Evolutionary conservation across 2,113 vertebrate genomes (phyloP).

Genomic region (Sapayoa aenigma): DNA sequence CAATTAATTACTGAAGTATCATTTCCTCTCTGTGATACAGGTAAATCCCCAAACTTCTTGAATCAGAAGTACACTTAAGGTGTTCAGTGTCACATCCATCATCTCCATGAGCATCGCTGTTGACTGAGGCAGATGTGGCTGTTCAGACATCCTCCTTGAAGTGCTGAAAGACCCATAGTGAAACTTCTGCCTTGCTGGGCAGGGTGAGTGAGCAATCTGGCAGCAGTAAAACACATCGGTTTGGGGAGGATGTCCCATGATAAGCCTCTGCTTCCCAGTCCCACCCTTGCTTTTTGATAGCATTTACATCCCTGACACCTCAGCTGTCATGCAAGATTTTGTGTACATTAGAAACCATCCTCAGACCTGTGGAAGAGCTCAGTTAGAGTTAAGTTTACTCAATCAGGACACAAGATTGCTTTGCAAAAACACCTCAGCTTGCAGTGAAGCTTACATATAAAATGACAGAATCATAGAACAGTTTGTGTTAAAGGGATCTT

Average conservation of each 20-base stretch:
- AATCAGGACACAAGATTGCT: background rate
- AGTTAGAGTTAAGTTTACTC: background rate
- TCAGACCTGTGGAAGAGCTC: background rate
- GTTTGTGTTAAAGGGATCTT: background rate
- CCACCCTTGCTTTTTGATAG: background rate
- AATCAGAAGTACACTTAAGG: constrained; percentile 40
- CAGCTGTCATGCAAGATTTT: background rate
- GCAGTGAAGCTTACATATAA: background rate
- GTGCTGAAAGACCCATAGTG: background rate
- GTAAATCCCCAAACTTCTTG: constrained; percentile 51
- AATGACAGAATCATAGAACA: background rate
- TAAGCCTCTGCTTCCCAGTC: background rate
- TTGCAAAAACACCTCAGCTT: background rate
- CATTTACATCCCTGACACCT: background rate
- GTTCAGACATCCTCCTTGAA: background rate
- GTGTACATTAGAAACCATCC: background rate
- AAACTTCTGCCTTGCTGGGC: background rate
- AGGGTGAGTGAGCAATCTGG: background rate
- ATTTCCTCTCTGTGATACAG: constrained; percentile 46
- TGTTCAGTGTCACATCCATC: constrained; percentile 51
- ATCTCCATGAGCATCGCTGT: background rate
- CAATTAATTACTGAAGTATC: constrained; percentile 58
- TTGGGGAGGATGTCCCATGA: background rate
- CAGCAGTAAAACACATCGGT: background rate
- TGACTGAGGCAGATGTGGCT: constrained; percentile 7